Base-by-base conservation (phyloP, 2,888 invertebrate genomes). In the Nyleta sp. region DNA sequence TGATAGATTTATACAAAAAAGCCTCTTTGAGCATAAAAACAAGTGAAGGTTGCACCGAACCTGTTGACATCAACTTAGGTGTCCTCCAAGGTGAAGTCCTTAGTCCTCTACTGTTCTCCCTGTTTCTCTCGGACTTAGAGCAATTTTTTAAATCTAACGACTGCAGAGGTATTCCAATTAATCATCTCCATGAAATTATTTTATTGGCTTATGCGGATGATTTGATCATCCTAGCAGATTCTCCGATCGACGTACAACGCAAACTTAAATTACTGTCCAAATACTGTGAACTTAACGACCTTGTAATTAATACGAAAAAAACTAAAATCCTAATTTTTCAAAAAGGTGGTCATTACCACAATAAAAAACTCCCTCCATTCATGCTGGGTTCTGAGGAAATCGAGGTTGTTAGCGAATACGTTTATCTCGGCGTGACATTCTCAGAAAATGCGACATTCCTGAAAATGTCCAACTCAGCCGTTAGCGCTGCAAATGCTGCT, bases 241-340 rank as follows among this genome's bases (percentile, higher is more conserved):
- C 44, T 13, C 18, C 44, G 1, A 10, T 46, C 5, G 48, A 62
- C 7, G 1, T 48, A 48, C 17, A 15, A 35, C n/a, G 15, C 6
- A 62, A 62, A 35, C 5, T 62, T 5, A 13, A 4, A 5, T 7
- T 62, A 8, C 15, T 48, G 11, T 17, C 15, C 0, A 20, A 22
- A 0, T 50, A 62, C 18, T 62, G 62, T 38, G 13, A 24, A 3
- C 0, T 11, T 20, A 62, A 62, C 13, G 50, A n/a, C 5, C n/a
- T 62, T 10, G n/a, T 6, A 17, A 35, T 62, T 8, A 62, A 62
- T 35, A 18, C 22, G 2, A 35, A 15, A 1, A 62, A 62, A 62
- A 62, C 62, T 5, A 46, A 62, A 62, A 48, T 62, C 11, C 4
- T 35, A 15, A 62, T 46, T 15, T 62, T 62, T 24, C 13, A 48